These are phyloP conservation scores for Enteromius anoplus DNA, from an alignment of 2,797 vertebrate species.

Conservation along the genomic window DNA sequence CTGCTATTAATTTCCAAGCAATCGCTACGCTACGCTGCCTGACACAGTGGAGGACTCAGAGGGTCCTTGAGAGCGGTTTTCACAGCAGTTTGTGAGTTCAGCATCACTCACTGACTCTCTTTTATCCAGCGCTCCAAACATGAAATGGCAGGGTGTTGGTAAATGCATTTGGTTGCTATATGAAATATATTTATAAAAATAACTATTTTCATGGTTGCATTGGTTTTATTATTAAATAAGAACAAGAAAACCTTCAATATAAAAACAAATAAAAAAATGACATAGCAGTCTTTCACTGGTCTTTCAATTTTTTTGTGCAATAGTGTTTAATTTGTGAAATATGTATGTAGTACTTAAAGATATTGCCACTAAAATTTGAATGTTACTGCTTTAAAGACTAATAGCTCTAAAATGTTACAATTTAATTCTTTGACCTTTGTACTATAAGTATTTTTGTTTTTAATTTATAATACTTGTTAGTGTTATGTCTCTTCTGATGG, in stretches of 20 bases:
- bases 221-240: background rate
- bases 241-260: background rate
- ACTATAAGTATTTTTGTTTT: background rate
- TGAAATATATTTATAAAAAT: background rate
- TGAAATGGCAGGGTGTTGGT: background rate
- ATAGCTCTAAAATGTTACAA: background rate
- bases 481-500: background rate
- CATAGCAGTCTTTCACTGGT: background rate
- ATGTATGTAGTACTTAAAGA: background rate
- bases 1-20: background rate
- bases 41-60: background rate
- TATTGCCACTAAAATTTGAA: background rate
- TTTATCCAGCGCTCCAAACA: background rate
- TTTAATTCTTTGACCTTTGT: background rate
- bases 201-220: background rate
- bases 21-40: background rate
- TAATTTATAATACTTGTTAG: background rate
- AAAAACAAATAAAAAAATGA: background rate
- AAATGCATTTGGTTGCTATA: background rate
- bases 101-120: background rate
- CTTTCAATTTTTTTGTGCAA: too few species aligned
- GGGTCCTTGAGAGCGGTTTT: background rate
- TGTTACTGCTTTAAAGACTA: background rate
- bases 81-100: constrained; percentile 3
- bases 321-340: background rate